phyloP scores from a whole-genome alignment of 1,140 invertebrate genomes.

The Mactra quadrangularis region DNA sequence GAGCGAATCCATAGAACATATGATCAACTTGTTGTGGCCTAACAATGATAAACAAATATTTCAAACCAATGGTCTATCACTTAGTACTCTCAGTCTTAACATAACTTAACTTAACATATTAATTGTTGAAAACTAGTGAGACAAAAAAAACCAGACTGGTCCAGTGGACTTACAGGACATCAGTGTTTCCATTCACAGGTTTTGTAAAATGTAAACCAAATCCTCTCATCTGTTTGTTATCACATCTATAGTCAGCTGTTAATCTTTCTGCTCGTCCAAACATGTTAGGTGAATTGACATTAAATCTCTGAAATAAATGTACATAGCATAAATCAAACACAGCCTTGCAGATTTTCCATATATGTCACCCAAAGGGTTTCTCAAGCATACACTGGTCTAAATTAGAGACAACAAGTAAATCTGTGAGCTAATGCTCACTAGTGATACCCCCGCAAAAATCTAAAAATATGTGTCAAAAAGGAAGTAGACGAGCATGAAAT shows the following conservation, averaged over 20 bases:
- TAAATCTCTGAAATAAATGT: constrained; percentile 85
- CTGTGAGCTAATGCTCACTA: too few species aligned
- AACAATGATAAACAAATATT: too few species aligned
- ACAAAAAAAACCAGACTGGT: too few species aligned
- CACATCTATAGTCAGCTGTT: constrained; percentile 90
- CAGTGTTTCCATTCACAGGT: constrained; percentile 87
- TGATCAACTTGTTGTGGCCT: too few species aligned
- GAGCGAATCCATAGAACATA: too few species aligned
- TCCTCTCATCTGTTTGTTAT: constrained; percentile 89
- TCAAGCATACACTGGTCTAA: neutral
- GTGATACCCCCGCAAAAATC: too few species aligned
- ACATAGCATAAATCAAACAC: constrained; percentile 15
- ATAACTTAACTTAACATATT: too few species aligned
- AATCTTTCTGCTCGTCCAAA: constrained; percentile 92
- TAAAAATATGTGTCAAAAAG: too few species aligned
- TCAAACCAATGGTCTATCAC: too few species aligned
- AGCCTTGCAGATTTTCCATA: neutral
- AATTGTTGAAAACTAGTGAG: too few species aligned
- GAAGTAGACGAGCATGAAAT: too few species aligned
- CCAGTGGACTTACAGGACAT: constrained; percentile 86
- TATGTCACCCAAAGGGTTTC: neutral
- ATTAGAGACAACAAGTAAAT: neutral
- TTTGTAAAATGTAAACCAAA: constrained; percentile 90
- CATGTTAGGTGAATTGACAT: constrained; percentile 90
- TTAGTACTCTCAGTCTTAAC: too few species aligned